A percentile compares a stretch with the other conserved stretches of the same genome.
These are phyloP conservation scores for Potamilus streckersoni DNA, from an alignment of 1,140 invertebrate species.

Conservation along the genomic window DNA sequence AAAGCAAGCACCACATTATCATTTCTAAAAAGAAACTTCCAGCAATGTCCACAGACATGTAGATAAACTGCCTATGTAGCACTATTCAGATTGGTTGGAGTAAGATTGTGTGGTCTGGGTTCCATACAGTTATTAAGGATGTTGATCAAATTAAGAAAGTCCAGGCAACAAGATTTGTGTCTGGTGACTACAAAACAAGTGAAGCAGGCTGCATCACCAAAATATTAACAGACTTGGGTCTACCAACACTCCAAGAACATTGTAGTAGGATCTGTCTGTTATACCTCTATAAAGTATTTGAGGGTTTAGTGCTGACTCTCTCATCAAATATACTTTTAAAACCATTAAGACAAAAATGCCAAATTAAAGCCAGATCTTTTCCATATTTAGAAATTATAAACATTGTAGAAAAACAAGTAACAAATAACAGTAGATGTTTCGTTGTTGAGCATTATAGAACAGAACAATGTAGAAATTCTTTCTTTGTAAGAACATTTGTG, in stretches of 20 bases:
- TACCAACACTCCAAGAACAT: conserved; percentile 6
- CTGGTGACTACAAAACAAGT: conserved; percentile 4
- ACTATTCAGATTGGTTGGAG: conserved; percentile 19
- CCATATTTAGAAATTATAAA: too few relatives aligned
- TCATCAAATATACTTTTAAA: too few relatives aligned
- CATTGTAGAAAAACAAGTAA: too few relatives aligned
- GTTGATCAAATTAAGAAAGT: conserved; percentile 9
- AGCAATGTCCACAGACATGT: conserved; percentile 14
- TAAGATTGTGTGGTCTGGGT: conserved; percentile 11
- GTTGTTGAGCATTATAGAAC: too few relatives aligned
- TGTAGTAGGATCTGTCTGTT: not conserved
- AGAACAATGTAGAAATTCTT: too few relatives aligned
- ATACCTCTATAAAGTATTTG: not conserved
- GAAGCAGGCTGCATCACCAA: not conserved
- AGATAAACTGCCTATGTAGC: conserved; percentile 26
- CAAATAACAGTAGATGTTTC: too few relatives aligned
- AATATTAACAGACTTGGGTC: not conserved
- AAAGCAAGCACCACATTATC: conserved; percentile 29
- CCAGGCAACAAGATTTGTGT: conserved; percentile 15
- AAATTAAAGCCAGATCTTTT: too few relatives aligned
- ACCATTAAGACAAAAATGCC: too few relatives aligned
- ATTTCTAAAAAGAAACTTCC: conserved; percentile 28
- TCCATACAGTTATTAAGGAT: conserved; percentile 11
- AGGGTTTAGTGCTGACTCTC: conserved; percentile 7
- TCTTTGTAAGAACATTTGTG: too few relatives aligned